These are phyloP conservation scores for Poeciliopsis turrubarensis DNA, from an alignment of 2,113 vertebrate species.

Conservation along the genomic window DNA sequence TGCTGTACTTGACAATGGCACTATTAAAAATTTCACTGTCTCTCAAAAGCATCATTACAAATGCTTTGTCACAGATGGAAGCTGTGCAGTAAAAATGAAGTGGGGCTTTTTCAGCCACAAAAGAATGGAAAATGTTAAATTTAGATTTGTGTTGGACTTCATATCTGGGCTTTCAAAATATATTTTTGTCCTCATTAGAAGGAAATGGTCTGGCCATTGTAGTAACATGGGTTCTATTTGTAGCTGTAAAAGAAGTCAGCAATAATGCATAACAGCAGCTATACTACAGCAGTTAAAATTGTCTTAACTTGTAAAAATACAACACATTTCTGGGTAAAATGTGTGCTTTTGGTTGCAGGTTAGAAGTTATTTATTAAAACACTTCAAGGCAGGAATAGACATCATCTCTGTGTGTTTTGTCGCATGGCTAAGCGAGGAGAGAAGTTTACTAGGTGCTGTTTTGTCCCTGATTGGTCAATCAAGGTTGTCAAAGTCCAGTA, in stretches of 20 bases:
- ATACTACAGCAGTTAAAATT: background rate
- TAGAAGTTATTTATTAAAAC: too few species aligned
- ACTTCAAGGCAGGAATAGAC: background rate
- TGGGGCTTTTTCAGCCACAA: too few species aligned
- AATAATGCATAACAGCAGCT: background rate
- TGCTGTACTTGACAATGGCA: background rate
- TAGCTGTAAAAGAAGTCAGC: background rate
- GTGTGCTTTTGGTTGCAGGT: too few species aligned
- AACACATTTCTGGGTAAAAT: too few species aligned
- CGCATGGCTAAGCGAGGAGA: too few species aligned
- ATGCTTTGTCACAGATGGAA: background rate
- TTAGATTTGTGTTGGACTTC: background rate
- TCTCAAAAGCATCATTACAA: background rate
- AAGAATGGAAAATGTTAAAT: background rate
- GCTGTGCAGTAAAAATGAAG: too few species aligned
- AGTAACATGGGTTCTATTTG: background rate
- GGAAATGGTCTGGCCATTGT: background rate
- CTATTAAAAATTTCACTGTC: background rate
- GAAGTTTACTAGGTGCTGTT: background rate
- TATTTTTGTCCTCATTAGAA: background rate
- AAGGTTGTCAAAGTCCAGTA: background rate
- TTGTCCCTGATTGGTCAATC: background rate
- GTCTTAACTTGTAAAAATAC: background rate
- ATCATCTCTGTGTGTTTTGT: background rate
- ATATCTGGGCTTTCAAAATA: background rate